phyloP scores from a whole-genome alignment of 1,140 invertebrate genomes.

The Thereuonema tuberculata region DNA sequence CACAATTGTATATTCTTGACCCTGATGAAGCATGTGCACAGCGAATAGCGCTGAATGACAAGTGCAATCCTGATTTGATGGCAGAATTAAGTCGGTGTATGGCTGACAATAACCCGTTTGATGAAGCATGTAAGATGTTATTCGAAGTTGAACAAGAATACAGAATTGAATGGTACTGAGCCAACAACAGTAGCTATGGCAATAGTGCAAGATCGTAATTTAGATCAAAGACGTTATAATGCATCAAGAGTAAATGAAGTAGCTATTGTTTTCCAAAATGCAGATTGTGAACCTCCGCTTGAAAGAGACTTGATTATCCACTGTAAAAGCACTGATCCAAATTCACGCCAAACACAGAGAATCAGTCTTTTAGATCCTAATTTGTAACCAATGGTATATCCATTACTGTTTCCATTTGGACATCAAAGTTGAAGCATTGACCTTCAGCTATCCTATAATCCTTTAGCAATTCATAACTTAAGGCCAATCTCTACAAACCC shows the following conservation, averaged over 20 bases:
- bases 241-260: background rate
- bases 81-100: background rate
- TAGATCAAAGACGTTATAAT: background rate
- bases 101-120: background rate
- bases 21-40: background rate
- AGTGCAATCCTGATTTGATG: background rate
- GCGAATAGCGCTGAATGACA: background rate
- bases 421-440: background rate
- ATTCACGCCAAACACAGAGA: conserved; percentile 21
- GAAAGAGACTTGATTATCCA: background rate
- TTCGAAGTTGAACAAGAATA: background rate
- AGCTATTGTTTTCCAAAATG: background rate
- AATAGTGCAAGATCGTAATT: background rate
- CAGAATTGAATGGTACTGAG: background rate
- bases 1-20: conserved; percentile 1
- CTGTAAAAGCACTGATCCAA: background rate
- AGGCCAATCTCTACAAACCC: background rate
- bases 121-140: background rate
- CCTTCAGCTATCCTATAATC: background rate
- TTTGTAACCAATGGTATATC: conserved; percentile 37
- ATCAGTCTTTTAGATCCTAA: conserved; percentile 31
- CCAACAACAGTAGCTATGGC: background rate
- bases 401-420: conserved; percentile 33
- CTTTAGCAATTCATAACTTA: background rate
- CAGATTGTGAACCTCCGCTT: background rate